These are phyloP conservation scores for Acrobasis consociella DNA, from an alignment of 2,888 invertebrate genomes.

Conservation along the genomic window DNA sequence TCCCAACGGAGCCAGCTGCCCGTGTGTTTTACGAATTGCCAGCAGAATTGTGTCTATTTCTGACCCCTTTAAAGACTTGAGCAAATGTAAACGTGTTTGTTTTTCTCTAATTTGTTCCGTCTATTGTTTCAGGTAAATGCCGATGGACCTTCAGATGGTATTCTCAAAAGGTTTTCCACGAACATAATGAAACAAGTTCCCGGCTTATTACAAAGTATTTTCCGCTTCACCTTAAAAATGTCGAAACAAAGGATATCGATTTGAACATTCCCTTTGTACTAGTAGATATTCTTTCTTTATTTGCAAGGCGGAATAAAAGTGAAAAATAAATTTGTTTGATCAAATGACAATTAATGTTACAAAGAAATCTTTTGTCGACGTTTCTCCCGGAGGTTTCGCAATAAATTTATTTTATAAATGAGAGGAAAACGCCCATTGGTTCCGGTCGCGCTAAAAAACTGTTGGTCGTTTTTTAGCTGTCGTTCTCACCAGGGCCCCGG, in stretches of 20 bases:
- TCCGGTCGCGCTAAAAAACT: constrained; percentile 21
- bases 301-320: constrained; percentile 29
- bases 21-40: constrained; percentile 11
- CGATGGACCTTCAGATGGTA: not conserved
- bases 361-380: constrained; percentile 33
- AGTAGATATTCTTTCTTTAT: not conserved
- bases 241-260: constrained; percentile 25
- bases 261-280: constrained; percentile 19
- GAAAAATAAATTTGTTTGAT: constrained; percentile 31
- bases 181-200: constrained; percentile 6
- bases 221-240: constrained; percentile 16
- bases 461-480: constrained; percentile 23
- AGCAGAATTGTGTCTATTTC: not conserved
- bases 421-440: constrained; percentile 26
- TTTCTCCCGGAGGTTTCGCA: constrained; percentile 25
- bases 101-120: not conserved
- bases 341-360: constrained; percentile 37
- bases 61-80: not conserved
- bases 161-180: constrained; percentile 7
- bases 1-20: constrained; percentile 11
- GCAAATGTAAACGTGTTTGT: not conserved
- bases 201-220: constrained; percentile 10
- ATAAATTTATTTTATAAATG: constrained; percentile 31
- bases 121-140: constrained; percentile 15
- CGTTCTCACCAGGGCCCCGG: not conserved